Evolutionary conservation across 2,113 vertebrate species (phyloP).

Genomic region (Entomyzon cyanotis): DNA sequence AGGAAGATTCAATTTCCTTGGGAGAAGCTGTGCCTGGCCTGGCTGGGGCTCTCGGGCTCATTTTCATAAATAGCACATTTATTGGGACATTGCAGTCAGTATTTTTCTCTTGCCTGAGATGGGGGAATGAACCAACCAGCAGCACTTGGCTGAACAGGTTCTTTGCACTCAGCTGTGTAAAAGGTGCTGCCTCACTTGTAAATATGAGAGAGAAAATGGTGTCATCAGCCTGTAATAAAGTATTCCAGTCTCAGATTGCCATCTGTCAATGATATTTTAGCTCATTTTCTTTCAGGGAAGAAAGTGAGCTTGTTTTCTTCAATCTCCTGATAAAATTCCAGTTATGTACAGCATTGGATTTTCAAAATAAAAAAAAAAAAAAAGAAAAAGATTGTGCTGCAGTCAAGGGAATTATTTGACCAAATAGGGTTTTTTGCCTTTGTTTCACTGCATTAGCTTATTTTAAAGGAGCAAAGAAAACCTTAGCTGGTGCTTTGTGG

Average conservation of each 20-base stretch:
- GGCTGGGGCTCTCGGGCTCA: not conserved
- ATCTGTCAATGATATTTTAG: constrained; percentile 61
- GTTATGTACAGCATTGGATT: constrained; percentile 52
- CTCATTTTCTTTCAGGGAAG: constrained; percentile 48
- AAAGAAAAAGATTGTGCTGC: not conserved
- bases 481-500: not conserved
- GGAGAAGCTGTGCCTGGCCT: not conserved
- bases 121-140: not conserved
- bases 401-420: constrained; percentile 46
- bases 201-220: constrained; percentile 42
- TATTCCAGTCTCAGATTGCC: constrained; percentile 26
- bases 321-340: constrained; percentile 53
- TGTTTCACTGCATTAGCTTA: constrained; percentile 31
- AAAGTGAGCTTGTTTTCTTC: constrained; percentile 59
- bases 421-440: not conserved
- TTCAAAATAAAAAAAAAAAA: not conserved
- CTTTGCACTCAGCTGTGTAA: not conserved
- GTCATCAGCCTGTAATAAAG: constrained; percentile 44
- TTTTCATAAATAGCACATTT: constrained; percentile 17
- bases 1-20: not conserved
- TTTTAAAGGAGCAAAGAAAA: not conserved
- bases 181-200: constrained; percentile 30
- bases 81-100: not conserved
- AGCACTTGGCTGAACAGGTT: not conserved
- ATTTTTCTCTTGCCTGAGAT: not conserved